Conservation (phyloP, 2,113 vertebrate genomes). For the Apaloderma vittatum region DNA sequence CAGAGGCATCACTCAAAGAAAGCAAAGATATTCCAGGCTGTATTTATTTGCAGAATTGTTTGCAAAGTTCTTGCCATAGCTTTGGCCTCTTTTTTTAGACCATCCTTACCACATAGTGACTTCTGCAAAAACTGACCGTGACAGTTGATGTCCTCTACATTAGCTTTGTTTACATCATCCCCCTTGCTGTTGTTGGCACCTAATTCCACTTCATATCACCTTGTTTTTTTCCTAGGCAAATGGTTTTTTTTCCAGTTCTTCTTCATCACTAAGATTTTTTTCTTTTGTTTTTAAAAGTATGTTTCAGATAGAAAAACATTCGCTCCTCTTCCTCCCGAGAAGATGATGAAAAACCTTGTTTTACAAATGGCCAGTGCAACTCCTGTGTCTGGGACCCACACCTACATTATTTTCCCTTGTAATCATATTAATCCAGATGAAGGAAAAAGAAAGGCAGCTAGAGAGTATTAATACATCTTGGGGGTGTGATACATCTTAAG, state of each 20-base stretch:
- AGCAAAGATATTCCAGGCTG: background rate
- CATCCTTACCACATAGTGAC: background rate
- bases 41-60: background rate
- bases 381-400: background rate
- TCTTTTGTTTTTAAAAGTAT: background rate
- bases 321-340: background rate
- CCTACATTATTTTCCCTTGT: background rate
- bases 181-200: background rate
- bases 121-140: background rate
- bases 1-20: background rate
- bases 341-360: background rate
- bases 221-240: background rate
- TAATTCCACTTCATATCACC: background rate
- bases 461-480: background rate
- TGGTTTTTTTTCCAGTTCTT: background rate
- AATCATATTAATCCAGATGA: background rate
- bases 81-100: background rate
- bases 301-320: background rate
- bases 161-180: background rate
- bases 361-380: background rate
- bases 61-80: background rate
- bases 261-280: background rate
- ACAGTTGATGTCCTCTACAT: background rate
- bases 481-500: background rate
- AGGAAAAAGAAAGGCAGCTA: background rate